Evolutionary conservation across 1,140 invertebrate genomes (phyloP).

Genomic region (Drosophila sproati): DNA sequence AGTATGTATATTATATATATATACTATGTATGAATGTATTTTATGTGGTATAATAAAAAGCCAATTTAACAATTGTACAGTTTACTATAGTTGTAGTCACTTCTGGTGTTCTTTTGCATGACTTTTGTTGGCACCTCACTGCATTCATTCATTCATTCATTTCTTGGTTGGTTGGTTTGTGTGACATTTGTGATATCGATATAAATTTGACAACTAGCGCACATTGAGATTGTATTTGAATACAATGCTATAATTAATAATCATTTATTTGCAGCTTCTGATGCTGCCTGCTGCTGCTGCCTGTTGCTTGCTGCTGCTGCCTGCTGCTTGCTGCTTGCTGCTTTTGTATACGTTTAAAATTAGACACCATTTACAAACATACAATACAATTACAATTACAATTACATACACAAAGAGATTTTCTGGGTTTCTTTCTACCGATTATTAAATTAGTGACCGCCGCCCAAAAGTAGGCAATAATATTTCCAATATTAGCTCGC

Average conservation of each 20-base stretch:
- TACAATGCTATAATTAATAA: conserved; percentile 39
- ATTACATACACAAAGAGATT: conserved; percentile 56
- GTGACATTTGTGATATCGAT: conserved; percentile 35
- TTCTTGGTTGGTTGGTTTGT: conserved; percentile 3
- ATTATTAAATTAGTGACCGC: conserved; percentile 12
- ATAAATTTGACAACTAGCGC: conserved; percentile 52
- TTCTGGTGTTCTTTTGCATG: background rate
- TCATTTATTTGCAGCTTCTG: conserved; percentile 11
- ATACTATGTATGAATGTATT: background rate
- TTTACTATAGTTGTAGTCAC: background rate
- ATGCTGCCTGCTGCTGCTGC: no score
- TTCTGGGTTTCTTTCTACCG: conserved; percentile 12
- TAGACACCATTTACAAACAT: conserved; percentile 75
- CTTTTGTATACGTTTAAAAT: conserved; percentile 43
- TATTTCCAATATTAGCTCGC: background rate
- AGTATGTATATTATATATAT: background rate
- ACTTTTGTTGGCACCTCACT: background rate
- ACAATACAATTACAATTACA: conserved; percentile 59
- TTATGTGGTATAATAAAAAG: conserved; percentile 6
- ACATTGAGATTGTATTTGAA: conserved; percentile 41
- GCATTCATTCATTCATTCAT: background rate
- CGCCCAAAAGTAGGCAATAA: conserved; percentile 60
- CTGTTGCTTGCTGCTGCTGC: background rate
- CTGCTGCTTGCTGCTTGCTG: conserved; percentile 17
- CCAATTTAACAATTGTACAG: conserved; percentile 21